These are phyloP conservation scores for Dryobota labecula DNA, from an alignment of 2,888 invertebrate species.

Conservation along the genomic window DNA sequence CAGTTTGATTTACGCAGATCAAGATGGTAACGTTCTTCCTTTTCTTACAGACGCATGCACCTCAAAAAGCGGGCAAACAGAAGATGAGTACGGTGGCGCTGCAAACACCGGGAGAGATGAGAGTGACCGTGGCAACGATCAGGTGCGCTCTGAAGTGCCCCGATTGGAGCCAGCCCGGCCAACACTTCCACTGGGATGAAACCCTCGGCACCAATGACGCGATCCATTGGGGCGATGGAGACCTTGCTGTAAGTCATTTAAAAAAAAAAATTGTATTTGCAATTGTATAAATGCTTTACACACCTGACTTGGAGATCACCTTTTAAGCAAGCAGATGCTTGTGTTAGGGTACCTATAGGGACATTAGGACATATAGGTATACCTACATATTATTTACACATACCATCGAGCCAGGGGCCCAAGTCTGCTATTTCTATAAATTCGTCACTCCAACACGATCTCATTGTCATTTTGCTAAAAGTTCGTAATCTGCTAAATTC, in stretches of 20 bases:
- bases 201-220: conserved; percentile 83
- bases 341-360: too few species aligned
- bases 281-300: too few species aligned
- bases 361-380: too few species aligned
- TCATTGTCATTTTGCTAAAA: too few species aligned
- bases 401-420: background rate
- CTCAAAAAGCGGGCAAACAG: conserved; percentile 70
- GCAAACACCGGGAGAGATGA: conserved; percentile 72
- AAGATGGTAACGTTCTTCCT: background rate
- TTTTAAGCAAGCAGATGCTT: too few species aligned
- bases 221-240: conserved; percentile 85
- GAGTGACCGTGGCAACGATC: conserved; percentile 85
- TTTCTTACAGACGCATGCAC: conserved; percentile 5
- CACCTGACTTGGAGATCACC: too few species aligned
- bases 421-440: too few species aligned
- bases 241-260: conserved; percentile 79
- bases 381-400: too few species aligned
- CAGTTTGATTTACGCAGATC: background rate
- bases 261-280: too few species aligned
- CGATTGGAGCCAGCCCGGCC: conserved; percentile 89
- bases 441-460: too few species aligned
- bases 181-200: conserved; percentile 91
- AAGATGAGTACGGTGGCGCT: conserved; percentile 70
- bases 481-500: too few species aligned
- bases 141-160: conserved; percentile 83